These are phyloP conservation scores for Calephelis nemesis DNA, from an alignment of 1,140 invertebrate genomes.

Conservation along the genomic window DNA sequence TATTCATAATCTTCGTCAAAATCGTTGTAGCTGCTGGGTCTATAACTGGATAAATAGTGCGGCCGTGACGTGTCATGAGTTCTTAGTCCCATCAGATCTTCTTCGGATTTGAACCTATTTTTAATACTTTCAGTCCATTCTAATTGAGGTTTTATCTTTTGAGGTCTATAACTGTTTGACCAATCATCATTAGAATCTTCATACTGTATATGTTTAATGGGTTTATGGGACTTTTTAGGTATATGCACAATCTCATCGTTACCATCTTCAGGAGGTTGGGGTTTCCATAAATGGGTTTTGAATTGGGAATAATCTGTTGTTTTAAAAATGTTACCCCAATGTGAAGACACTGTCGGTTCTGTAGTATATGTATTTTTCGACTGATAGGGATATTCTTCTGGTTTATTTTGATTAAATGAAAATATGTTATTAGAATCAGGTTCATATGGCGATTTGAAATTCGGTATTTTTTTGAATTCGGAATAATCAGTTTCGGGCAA, in stretches of 20 bases:
- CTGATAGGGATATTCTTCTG: conserved; percentile 47
- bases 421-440: conserved; percentile 34
- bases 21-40: conserved; percentile 41
- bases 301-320: conserved; percentile 41
- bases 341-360: conserved; percentile 42
- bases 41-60: conserved; percentile 52
- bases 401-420: conserved; percentile 39
- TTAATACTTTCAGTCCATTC: conserved; percentile 53
- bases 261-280: conserved; percentile 40
- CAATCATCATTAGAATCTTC: conserved; percentile 44
- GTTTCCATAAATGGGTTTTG: conserved; percentile 46
- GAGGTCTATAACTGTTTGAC: conserved; percentile 39
- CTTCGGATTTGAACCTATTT: conserved; percentile 62
- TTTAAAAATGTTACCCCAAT: conserved; percentile 63
- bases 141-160: conserved; percentile 41
- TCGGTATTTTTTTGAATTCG: conserved; percentile 46
- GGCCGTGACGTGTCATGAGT: conserved; percentile 62
- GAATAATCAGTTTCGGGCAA: conserved; percentile 46
- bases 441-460: conserved; percentile 40
- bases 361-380: conserved; percentile 52
- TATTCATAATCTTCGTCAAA: conserved; percentile 50
- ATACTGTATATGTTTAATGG: conserved; percentile 42
- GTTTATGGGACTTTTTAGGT: conserved; percentile 50
- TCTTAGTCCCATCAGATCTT: conserved; percentile 65
- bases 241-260: conserved; percentile 56